phyloP scores from a whole-genome alignment of 2,888 invertebrate genomes.

The Hylaea fasciaria region DNA sequence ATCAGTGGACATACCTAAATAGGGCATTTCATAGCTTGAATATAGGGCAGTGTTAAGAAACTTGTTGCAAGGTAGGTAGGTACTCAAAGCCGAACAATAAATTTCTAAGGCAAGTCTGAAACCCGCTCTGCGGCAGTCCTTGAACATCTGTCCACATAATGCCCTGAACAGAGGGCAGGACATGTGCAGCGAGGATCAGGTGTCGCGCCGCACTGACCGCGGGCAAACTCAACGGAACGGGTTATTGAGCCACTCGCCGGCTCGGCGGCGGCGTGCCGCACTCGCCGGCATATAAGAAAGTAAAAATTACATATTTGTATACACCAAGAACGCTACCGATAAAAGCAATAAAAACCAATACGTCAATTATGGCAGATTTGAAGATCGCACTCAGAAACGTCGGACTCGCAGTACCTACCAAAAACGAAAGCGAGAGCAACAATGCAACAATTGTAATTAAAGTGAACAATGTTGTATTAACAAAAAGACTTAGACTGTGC shows the following conservation, averaged over 20 bases:
- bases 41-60: neutral
- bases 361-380: constrained; percentile 46
- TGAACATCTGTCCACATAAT: constrained; percentile 67
- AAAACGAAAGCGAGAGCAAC: constrained; percentile 40
- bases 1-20: neutral
- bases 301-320: constrained; percentile 61
- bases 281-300: constrained; percentile 52
- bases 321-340: constrained; percentile 53
- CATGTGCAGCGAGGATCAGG: constrained; percentile 78
- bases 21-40: neutral
- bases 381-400: constrained; percentile 42
- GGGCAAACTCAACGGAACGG: constrained; percentile 70
- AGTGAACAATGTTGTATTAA: constrained; percentile 59
- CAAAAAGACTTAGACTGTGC: constrained; percentile 57
- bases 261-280: constrained; percentile 40
- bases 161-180: constrained; percentile 51
- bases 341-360: constrained; percentile 43
- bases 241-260: constrained; percentile 64
- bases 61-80: constrained; percentile 1
- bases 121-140: constrained; percentile 55
- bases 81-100: constrained; percentile 2
- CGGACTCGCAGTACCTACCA: constrained; percentile 36
- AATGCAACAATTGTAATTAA: constrained; percentile 57
- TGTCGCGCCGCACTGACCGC: constrained; percentile 80
- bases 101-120: constrained; percentile 37